Evolutionary conservation across 53 echinoderm and acorn worm genomes (phyloP).

Genomic region (Holothuria scabra): DNA sequence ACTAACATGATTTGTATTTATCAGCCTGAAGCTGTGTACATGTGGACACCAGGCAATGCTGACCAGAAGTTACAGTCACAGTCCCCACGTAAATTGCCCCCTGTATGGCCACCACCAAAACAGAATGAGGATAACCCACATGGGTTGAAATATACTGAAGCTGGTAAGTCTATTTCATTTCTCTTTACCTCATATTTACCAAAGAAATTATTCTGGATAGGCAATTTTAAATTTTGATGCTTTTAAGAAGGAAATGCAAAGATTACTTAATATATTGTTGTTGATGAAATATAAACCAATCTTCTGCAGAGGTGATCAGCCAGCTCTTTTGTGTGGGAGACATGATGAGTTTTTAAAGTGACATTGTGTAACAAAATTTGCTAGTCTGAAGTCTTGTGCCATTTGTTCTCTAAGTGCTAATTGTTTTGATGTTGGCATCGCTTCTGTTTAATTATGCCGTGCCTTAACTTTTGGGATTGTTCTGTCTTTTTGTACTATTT

Average conservation of each 20-base stretch:
- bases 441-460: no score
- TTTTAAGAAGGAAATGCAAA: background rate
- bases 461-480: no score
- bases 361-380: no score
- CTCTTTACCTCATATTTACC: no score
- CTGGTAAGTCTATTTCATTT: slow-evolving; percentile 72
- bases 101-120: slow-evolving; percentile 90
- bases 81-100: slow-evolving; percentile 77
- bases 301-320: background rate
- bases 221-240: background rate
- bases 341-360: no score
- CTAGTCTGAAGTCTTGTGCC: no score
- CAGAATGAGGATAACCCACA: slow-evolving; percentile 42
- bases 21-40: slow-evolving; percentile 10
- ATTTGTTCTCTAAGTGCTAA: no score
- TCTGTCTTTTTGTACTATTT: no score
- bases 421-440: no score
- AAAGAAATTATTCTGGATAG: background rate
- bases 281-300: no score
- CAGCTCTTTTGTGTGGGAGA: background rate
- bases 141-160: slow-evolving; percentile 92
- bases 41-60: slow-evolving; percentile 12
- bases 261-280: background rate
- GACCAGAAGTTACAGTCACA: background rate
- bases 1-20: background rate